Conservation (phyloP, 1,140 invertebrate genomes). For the Steinernema khuongi region DNA sequence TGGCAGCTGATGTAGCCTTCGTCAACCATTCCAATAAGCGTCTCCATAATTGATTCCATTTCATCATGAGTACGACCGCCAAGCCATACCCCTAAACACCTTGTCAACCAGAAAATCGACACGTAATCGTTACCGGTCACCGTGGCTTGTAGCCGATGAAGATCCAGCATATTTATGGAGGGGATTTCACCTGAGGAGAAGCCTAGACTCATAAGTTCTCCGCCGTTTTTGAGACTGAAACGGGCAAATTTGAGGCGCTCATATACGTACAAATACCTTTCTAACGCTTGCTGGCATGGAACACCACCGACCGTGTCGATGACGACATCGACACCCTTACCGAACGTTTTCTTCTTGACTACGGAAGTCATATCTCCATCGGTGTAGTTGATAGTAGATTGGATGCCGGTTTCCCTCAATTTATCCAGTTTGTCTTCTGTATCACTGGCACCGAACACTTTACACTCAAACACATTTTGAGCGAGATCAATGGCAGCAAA, state of each 20-base stretch:
- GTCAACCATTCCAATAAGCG: conserved; percentile 34
- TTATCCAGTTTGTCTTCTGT: conserved; percentile 36
- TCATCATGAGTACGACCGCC: conserved; percentile 26
- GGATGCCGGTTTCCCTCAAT: conserved; percentile 30
- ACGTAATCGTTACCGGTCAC: conserved; percentile 30
- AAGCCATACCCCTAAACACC: conserved; percentile 29
- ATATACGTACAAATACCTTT: conserved; percentile 27
- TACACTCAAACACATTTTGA: conserved; percentile 36
- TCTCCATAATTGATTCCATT: conserved; percentile 33
- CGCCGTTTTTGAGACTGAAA: conserved; percentile 39
- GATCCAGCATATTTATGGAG: conserved; percentile 29
- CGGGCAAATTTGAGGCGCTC: not conserved
- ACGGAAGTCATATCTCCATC: conserved; percentile 27
- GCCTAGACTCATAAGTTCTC: conserved; percentile 33
- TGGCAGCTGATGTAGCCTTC: conserved; percentile 29
- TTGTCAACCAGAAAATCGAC: conserved; percentile 7
- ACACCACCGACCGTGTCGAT: conserved; percentile 42
- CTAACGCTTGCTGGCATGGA: conserved; percentile 31
- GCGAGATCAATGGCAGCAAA: conserved; percentile 40
- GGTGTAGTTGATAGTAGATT: conserved; percentile 37
- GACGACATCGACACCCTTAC: conserved; percentile 40
- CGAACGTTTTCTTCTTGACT: conserved; percentile 35
- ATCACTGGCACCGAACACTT: conserved; percentile 40
- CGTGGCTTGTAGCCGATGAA: conserved; percentile 35
- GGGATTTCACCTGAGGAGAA: conserved; percentile 38